Base-by-base conservation (phyloP, 2,888 invertebrate species). In the Phragmatobia fuliginosa region DNA sequence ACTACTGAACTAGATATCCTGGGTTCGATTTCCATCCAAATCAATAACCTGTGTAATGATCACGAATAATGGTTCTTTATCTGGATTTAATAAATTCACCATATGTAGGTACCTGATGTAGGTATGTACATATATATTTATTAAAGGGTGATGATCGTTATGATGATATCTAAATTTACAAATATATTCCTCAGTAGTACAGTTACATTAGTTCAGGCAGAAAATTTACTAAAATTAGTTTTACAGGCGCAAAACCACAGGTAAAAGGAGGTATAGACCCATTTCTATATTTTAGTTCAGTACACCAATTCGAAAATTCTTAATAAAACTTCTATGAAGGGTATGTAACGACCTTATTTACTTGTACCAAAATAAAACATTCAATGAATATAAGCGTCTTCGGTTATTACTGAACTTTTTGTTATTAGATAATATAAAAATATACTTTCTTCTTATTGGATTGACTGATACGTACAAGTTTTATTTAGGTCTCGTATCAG, bases 401-500 rank as follows among this genome's bases (percentile, higher is more conserved):
- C 10, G 3, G 52, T 14, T 52, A 52, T 52, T 52, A 25, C 52
- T 7, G 25, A 52, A 52, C 25, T 52, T 52, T 52, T 25, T 25
- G 52, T 52, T 52, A 25, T 14, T 11, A 25, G 52, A 25, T 25
- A 52, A 25, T 4, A 52, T 52, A 11, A 52, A 52, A 25, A 52
- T 52, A 3, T 52, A 52, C 25, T 52, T 25, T 52, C 52, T 52
- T 52, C 11, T 52, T 52, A 25, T 52, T 25, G 14, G 52, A 52
- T 52, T 25, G 52, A 52, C 25, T 52, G 52, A 52, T 52, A 49
- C 52, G 52, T 25, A 52, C 11, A 52, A 52, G 52, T 52, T 52
- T 52, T 52, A 52, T 52, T 52, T 52, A 52, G 52, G 52, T 25
- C 25, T 52, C 25, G 52, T 52, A 52, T 52, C 52, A 41, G 41